Conservation (phyloP, 2,113 vertebrate genomes). For the Callorhinus ursinus region DNA sequence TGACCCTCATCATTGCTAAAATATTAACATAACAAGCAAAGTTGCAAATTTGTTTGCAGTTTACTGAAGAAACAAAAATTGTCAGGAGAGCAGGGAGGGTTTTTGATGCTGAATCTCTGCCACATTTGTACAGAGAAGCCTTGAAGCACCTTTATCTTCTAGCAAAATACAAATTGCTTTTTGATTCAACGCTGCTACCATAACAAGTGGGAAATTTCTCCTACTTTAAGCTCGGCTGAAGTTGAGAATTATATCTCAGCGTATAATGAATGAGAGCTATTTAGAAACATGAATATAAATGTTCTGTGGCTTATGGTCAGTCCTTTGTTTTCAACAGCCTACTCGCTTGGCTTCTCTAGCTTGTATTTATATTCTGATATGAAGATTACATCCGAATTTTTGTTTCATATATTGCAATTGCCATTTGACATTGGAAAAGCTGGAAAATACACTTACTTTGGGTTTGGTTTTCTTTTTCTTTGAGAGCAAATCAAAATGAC, state of each 20-base stretch:
- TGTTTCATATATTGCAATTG: neutral
- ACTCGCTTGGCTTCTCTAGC: neutral
- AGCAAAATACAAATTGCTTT: conserved; percentile 80
- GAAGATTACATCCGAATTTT: neutral
- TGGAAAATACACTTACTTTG: neutral
- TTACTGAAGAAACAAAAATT: neutral
- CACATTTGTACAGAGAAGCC: conserved; percentile 73
- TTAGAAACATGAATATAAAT: neutral
- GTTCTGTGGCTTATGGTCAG: neutral
- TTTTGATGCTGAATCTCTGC: conserved; percentile 2
- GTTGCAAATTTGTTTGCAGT: neutral
- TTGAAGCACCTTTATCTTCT: conserved; percentile 74
- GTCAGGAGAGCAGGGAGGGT: neutral
- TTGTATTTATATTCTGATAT: neutral
- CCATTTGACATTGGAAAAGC: neutral
- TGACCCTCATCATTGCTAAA: neutral
- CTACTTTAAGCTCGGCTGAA: conserved; percentile 53
- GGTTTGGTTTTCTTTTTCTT: neutral
- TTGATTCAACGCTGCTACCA: conserved; percentile 72
- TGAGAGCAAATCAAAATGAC: conserved; percentile 21
- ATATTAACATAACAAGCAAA: conserved; percentile 31
- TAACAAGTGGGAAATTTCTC: conserved; percentile 71
- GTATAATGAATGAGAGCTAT: conserved; percentile 13
- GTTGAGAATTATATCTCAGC: conserved; percentile 42
- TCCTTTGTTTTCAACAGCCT: neutral